These are phyloP conservation scores for Electrona antarctica DNA, from an alignment of 2,113 vertebrate species.

Conservation along the genomic window DNA sequence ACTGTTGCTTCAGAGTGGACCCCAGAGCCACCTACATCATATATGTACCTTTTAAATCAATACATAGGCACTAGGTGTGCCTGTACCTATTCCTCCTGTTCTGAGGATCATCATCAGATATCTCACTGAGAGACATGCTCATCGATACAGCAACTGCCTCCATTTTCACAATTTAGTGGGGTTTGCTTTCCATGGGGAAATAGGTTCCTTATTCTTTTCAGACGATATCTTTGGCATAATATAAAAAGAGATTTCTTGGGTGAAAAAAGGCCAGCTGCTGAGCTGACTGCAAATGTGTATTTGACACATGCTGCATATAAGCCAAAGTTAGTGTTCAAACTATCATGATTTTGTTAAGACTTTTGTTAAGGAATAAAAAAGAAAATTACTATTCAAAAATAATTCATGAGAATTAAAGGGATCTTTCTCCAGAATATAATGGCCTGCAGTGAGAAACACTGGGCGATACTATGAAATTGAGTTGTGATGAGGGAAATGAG, in stretches of 20 bases:
- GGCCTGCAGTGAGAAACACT: constrained; percentile 38
- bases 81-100: too few species aligned
- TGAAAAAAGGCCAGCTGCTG: constrained; percentile 7
- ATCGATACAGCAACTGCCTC: not conserved
- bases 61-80: too few species aligned
- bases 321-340: constrained; percentile 5
- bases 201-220: too few species aligned
- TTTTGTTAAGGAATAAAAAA: constrained; percentile 12
- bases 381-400: constrained; percentile 43
- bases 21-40: too few species aligned
- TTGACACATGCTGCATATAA: not conserved
- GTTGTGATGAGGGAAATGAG: constrained; percentile 11
- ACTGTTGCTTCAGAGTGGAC: too few species aligned
- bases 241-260: constrained; percentile 6
- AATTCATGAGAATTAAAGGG: constrained; percentile 18
- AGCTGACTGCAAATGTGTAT: constrained; percentile 21
- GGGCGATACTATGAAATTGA: constrained; percentile 22
- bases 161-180: constrained; percentile 7
- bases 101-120: constrained; percentile 3
- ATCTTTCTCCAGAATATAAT: constrained; percentile 22
- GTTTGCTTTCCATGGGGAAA: constrained; percentile 4
- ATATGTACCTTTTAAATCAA: too few species aligned
- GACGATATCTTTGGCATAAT: not conserved
- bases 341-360: not conserved
- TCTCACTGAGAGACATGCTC: not conserved